Percentiles rank a stretch among this genome's conserved stretches.
These are phyloP conservation scores for Scaptomyza cyrtandrae DNA, from an alignment of 2,888 invertebrate species.

Conservation along the genomic window DNA sequence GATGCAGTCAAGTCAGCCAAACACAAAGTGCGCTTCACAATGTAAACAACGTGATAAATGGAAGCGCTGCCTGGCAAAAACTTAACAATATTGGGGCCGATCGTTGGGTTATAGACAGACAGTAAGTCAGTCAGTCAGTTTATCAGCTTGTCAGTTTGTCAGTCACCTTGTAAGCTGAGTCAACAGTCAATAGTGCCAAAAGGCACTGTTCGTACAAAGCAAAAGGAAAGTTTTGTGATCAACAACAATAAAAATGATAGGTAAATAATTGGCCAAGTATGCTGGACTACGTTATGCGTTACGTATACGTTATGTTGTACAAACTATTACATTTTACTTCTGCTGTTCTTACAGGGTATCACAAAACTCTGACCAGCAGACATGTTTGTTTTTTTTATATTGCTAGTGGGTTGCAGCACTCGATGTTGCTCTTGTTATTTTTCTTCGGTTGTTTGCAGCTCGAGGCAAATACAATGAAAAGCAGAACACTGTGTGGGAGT, in stretches of 20 bases:
- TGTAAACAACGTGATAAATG: conserved; percentile 16
- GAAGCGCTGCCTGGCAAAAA: not conserved
- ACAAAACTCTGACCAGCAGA: too few species aligned
- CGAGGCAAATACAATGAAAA: conserved; percentile 15
- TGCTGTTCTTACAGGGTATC: conserved; percentile 6
- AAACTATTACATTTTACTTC: too few species aligned
- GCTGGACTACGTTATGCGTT: not conserved
- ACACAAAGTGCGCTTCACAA: conserved; percentile 14
- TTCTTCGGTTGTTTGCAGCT: conserved; percentile 17
- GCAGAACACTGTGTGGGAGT: conserved; percentile 11
- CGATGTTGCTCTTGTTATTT: conserved; percentile 18
- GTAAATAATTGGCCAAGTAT: not conserved
- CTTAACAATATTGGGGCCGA: not conserved
- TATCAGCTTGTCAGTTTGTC: not conserved
- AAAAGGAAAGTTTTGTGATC: conserved; percentile 11
- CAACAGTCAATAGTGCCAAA: conserved; percentile 29
- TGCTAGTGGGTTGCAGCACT: conserved; percentile 1
- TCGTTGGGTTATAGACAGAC: not conserved
- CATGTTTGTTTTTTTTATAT: not conserved
- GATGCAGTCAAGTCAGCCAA: conserved; percentile 7
- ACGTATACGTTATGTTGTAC: not conserved
- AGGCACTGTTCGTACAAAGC: not conserved
- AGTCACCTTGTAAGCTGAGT: conserved; percentile 21
- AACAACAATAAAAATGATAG: conserved; percentile 16
- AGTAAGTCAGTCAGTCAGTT: not conserved